Conservation (phyloP, 2,113 vertebrate genomes). For the Xyrauchen texanus region DNA sequence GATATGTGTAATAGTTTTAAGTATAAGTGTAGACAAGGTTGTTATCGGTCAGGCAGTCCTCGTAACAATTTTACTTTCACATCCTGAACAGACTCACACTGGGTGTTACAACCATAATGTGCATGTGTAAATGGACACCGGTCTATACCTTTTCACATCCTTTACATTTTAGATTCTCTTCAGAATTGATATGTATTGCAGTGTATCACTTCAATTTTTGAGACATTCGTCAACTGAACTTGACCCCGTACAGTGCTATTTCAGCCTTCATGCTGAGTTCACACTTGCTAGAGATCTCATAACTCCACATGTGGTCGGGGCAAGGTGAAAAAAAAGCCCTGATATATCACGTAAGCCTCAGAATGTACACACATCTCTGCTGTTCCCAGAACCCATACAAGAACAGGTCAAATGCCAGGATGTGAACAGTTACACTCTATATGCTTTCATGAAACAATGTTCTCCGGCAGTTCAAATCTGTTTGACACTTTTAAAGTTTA, state of each 20-base stretch:
- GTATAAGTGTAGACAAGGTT: no score
- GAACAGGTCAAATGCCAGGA: slow-evolving; percentile 25
- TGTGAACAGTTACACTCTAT: neutral
- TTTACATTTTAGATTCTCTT: no score
- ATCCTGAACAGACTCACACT: no score
- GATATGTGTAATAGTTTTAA: no score
- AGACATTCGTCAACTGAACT: no score
- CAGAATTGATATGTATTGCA: no score
- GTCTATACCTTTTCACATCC: no score
- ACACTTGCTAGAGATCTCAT: slow-evolving; percentile 72
- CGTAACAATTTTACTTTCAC: no score
- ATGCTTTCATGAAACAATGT: neutral
- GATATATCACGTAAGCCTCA: slow-evolving; percentile 54
- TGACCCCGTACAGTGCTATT: slow-evolving; percentile 58
- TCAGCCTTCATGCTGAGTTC: slow-evolving; percentile 70
- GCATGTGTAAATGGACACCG: no score
- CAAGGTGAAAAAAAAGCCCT: slow-evolving; percentile 61
- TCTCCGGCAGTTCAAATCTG: neutral
- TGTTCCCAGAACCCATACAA: slow-evolving; percentile 17
- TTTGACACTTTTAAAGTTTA: neutral
- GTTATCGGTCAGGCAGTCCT: no score
- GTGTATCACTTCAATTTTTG: no score
- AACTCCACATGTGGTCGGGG: slow-evolving; percentile 73
- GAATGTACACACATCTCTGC: slow-evolving; percentile 22
- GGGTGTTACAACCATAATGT: no score